These are phyloP conservation scores for Pseudois nayaur DNA, from an alignment of 2,113 vertebrate genomes.

Conservation along the genomic window DNA sequence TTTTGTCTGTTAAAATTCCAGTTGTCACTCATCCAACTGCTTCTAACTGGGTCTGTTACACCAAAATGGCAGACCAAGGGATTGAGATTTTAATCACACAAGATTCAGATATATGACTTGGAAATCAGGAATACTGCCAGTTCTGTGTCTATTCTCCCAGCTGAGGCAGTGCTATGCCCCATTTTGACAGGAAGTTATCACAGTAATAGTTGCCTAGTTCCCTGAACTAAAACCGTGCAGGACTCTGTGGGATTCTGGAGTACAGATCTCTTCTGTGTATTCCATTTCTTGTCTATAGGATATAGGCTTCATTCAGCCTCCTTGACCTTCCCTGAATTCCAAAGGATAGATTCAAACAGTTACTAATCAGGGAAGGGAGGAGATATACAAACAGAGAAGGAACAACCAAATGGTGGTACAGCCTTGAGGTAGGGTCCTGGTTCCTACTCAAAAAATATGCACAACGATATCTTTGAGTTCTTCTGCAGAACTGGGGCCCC, in stretches of 20 bases:
- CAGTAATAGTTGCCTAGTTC: background rate
- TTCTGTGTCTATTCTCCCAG: background rate
- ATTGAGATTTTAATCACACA: background rate
- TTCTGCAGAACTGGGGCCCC: background rate
- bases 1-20: background rate
- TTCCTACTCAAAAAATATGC: background rate
- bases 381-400: background rate
- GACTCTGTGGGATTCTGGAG: background rate
- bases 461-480: background rate
- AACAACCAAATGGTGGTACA: background rate
- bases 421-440: background rate
- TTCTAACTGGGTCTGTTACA: background rate
- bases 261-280: background rate
- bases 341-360: background rate
- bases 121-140: background rate
- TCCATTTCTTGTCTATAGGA: background rate
- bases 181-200: background rate
- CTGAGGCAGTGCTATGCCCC: background rate
- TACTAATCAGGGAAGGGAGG: background rate
- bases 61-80: background rate
- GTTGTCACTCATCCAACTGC: background rate
- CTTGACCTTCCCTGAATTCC: background rate
- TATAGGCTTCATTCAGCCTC: background rate
- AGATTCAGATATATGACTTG: background rate
- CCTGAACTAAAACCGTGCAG: background rate